phyloP scores from a whole-genome alignment of 2,113 vertebrate species.

The Spilogale gracilis region DNA sequence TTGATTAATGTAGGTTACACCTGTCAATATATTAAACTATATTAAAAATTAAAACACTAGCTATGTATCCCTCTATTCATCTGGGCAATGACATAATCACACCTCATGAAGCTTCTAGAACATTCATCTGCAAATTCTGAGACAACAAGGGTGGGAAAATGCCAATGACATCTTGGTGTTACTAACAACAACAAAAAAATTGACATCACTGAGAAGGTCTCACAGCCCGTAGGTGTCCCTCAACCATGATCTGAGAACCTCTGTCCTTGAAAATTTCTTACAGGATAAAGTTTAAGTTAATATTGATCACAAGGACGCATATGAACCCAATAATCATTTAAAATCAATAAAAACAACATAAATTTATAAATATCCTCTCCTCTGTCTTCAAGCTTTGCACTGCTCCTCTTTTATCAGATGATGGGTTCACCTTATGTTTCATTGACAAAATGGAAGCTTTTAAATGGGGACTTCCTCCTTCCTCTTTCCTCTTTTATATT shows the following conservation, averaged over 20 bases:
- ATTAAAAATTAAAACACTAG: not conserved
- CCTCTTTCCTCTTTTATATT: too few relatives aligned
- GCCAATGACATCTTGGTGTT: not conserved
- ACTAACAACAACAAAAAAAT: not conserved
- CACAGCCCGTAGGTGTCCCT: rapidly evolving
- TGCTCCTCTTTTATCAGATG: not conserved
- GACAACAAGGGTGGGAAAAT: not conserved
- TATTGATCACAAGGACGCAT: not conserved
- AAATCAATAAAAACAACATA: not conserved
- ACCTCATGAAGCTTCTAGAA: not conserved
- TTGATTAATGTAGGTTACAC: not conserved
- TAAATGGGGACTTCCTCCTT: not conserved
- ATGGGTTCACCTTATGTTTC: not conserved
- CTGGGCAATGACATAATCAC: not conserved
- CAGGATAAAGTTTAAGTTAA: not conserved
- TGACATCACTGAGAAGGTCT: not conserved
- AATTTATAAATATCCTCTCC: not conserved
- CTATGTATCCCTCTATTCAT: not conserved
- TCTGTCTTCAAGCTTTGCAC: not conserved
- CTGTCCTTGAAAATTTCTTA: not conserved
- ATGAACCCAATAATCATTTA: not conserved
- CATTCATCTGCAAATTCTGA: not conserved
- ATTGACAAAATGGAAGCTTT: not conserved
- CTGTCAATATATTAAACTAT: not conserved
- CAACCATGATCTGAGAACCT: not conserved